These are phyloP conservation scores for Endomychus coccineus DNA, from an alignment of 2,888 invertebrate genomes.

Conservation along the genomic window DNA sequence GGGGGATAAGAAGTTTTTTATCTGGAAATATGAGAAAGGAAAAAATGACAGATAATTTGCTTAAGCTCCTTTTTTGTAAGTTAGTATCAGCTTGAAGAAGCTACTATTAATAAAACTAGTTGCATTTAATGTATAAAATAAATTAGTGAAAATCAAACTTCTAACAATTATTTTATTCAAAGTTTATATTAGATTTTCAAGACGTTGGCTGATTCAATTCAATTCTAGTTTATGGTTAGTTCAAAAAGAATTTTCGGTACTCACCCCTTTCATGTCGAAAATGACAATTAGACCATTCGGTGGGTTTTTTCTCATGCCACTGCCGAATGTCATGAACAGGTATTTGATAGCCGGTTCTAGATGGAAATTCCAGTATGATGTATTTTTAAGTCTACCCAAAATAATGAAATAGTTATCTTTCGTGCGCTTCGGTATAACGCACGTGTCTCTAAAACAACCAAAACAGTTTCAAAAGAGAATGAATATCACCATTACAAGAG, in stretches of 20 bases:
- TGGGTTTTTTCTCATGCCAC: constrained; percentile 13
- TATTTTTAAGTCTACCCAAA: background rate
- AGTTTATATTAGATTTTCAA: background rate
- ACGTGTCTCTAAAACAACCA: constrained; percentile 19
- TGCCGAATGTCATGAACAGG: constrained; percentile 5
- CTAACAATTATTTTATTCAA: no score
- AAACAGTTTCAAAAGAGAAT: no score
- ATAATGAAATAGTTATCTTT: constrained; percentile 1
- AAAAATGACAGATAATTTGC: no score
- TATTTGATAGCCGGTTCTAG: constrained; percentile 1
- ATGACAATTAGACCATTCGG: constrained; percentile 26
- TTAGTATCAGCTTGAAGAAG: no score
- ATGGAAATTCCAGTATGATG: constrained; percentile 12
- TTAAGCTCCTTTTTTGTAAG: background rate
- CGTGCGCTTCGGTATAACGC: constrained; percentile 22
- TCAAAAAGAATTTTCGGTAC: constrained; percentile 4
- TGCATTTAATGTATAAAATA: no score
- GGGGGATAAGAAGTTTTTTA: no score
- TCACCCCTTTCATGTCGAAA: constrained; percentile 29
- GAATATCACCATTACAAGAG: no score
- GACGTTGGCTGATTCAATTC: background rate
- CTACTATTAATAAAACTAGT: no score
- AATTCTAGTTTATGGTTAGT: background rate
- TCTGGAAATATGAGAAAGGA: no score
- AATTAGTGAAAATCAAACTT: no score